phyloP scores from a whole-genome alignment of 1,140 invertebrate genomes.

The Bombus haemorrhoidalis region DNA sequence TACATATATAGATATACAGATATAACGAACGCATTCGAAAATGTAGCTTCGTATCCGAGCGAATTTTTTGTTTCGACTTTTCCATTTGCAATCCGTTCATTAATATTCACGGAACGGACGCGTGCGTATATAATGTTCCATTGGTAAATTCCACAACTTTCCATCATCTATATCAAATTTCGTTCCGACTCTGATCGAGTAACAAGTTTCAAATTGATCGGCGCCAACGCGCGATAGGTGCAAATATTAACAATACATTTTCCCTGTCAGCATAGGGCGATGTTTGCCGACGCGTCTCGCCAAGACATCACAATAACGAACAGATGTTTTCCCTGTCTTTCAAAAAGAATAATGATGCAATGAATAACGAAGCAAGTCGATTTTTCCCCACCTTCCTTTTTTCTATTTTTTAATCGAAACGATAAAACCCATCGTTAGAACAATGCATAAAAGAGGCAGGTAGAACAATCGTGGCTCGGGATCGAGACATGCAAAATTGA shows the following conservation, averaged over 20 bases:
- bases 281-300: slow-evolving; percentile 19
- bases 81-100: neutral
- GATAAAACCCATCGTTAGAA: neutral
- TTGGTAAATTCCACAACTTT: slow-evolving; percentile 18
- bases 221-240: slow-evolving; percentile 5
- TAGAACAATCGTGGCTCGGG: neutral
- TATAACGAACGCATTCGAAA: neutral
- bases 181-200: slow-evolving; percentile 18
- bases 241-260: slow-evolving; percentile 63
- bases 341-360: neutral
- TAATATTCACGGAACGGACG: neutral
- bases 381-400: neutral
- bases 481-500: slow-evolving; percentile 35
- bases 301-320: slow-evolving; percentile 7
- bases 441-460: no score
- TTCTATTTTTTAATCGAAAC: neutral
- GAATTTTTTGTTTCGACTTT: neutral
- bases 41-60: neutral
- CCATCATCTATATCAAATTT: slow-evolving; percentile 45
- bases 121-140: neutral
- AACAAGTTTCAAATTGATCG: slow-evolving; percentile 47
- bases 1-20: neutral
- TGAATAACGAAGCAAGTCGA: neutral
- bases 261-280: slow-evolving; percentile 36
- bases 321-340: neutral